Conservation (phyloP, 2,888 invertebrate species). For the Ophion ventricosus region DNA sequence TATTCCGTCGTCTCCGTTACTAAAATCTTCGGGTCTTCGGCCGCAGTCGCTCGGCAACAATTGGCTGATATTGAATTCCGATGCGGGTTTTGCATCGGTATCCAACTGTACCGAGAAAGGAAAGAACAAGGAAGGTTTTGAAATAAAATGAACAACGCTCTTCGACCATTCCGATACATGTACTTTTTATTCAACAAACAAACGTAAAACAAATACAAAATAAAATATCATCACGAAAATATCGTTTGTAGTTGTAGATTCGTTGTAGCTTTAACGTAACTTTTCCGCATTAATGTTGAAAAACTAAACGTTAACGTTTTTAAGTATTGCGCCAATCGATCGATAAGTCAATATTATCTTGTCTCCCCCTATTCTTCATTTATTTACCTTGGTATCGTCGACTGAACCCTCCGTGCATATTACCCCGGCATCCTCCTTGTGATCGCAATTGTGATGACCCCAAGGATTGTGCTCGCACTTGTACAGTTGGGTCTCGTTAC, state of each 20-base stretch:
- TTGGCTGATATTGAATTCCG: constrained; percentile 72
- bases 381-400: constrained; percentile 78
- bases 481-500: constrained; percentile 87
- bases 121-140: constrained; percentile 67
- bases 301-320: background rate
- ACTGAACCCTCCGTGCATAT: constrained; percentile 79
- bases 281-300: background rate
- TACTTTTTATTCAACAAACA: constrained; percentile 32
- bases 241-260: constrained; percentile 33
- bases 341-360: constrained; percentile 19
- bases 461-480: constrained; percentile 88
- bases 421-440: constrained; percentile 89
- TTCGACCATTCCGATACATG: background rate
- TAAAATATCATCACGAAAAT: constrained; percentile 15
- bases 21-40: constrained; percentile 83
- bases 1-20: constrained; percentile 82
- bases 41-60: constrained; percentile 84
- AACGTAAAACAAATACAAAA: background rate
- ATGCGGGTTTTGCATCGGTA: constrained; percentile 44
- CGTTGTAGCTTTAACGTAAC: constrained; percentile 4
- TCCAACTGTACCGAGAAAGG: constrained; percentile 58
- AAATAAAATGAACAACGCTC: constrained; percentile 66
- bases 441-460: constrained; percentile 89
- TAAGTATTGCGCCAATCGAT: constrained; percentile 11
- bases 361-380: background rate